A percentile compares a stretch with the other conserved stretches of the same genome.
These are phyloP conservation scores for Telmatherina bonti DNA, from an alignment of 2,797 vertebrate species.

Conservation along the genomic window DNA sequence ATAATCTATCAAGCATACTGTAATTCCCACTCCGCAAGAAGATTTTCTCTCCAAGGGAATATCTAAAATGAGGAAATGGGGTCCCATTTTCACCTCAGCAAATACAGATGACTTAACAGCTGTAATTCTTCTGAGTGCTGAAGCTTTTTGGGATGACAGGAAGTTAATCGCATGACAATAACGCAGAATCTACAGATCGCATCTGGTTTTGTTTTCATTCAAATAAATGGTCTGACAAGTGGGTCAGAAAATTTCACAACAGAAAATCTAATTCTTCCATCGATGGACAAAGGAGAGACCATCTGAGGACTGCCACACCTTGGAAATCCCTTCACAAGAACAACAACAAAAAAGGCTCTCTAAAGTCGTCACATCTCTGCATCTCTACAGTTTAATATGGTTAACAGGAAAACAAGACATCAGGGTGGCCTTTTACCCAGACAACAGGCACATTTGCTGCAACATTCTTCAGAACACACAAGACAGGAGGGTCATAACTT, in stretches of 20 bases:
- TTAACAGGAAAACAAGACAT: conserved; percentile 30
- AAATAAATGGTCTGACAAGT: conserved; percentile 28
- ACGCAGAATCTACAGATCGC: conserved; percentile 5
- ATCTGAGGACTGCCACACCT: conserved; percentile 49
- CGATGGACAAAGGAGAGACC: conserved; percentile 21
- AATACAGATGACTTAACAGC: conserved; percentile 34
- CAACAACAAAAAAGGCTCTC: not conserved
- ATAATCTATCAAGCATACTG: conserved; percentile 46
- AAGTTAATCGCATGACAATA: conserved; percentile 21
- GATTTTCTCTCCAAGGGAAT: conserved; percentile 52
- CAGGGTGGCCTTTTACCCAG: conserved; percentile 22
- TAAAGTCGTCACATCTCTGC: conserved; percentile 10
- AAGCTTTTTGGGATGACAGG: not conserved
- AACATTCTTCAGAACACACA: conserved; percentile 28
- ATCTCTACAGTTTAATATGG: conserved; percentile 8
- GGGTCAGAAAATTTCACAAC: conserved; percentile 21
- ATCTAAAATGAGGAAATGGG: conserved; percentile 42
- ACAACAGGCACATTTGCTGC: conserved; percentile 17
- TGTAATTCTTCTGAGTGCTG: conserved; percentile 12
- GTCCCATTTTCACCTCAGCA: conserved; percentile 30
- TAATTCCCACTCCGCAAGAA: conserved; percentile 36
- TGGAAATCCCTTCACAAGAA: conserved; percentile 20
- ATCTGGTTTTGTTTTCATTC: conserved; percentile 18
- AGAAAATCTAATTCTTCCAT: conserved; percentile 9
- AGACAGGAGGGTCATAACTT: conserved; percentile 38